Percentiles rank a stretch among this genome's conserved stretches.
Conservation (phyloP, 37 sponge, comb jelly and placozoan species). For the Spongilla lacustris region DNA sequence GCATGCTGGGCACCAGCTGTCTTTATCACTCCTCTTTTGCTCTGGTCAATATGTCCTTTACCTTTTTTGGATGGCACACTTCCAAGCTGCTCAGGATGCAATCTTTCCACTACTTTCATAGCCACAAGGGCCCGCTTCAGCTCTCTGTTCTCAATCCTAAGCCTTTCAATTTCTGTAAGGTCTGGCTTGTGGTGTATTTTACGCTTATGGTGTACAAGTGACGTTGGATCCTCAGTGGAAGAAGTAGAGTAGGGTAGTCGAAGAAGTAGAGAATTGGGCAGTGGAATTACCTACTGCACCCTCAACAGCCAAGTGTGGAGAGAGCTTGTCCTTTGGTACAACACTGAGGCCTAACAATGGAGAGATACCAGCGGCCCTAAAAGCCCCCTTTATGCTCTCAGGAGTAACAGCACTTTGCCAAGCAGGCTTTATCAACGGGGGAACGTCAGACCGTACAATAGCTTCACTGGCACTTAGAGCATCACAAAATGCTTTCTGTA, state of each 20-base stretch:
- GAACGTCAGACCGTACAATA: not conserved
- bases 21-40: not conserved
- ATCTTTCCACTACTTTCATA: not conserved
- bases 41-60: not conserved
- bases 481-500: not conserved
- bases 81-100: not conserved
- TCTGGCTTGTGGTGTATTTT: not conserved
- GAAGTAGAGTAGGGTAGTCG: too few relatives aligned
- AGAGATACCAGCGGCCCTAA: too few relatives aligned
- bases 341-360: too few relatives aligned
- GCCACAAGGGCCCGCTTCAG: slow-evolving; percentile 1
- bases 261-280: too few relatives aligned
- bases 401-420: too few relatives aligned
- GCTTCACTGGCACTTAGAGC: not conserved
- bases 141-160: not conserved
- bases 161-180: not conserved
- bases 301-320: too few relatives aligned
- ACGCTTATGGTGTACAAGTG: not conserved
- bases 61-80: not conserved
- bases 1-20: not conserved
- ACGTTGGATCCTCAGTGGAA: not conserved
- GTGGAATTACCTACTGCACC: too few relatives aligned
- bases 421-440: not conserved
- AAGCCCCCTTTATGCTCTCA: too few relatives aligned
- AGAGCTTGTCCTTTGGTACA: too few relatives aligned